Evolutionary conservation across 2,888 invertebrate species (phyloP).

Genomic region (Frankliniella intonsa): DNA sequence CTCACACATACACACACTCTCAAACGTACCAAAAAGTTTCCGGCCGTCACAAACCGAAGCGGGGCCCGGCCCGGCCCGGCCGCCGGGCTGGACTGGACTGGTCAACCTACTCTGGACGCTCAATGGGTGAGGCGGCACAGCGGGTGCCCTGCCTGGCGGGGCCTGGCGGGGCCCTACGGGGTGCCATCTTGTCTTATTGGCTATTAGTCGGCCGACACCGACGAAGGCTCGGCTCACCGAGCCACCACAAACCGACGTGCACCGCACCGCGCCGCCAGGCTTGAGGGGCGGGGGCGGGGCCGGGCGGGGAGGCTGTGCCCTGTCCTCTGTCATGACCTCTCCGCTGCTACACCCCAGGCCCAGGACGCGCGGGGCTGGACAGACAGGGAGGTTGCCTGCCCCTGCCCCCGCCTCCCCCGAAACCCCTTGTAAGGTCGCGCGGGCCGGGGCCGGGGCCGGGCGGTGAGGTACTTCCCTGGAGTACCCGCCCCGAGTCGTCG

Average conservation of each 20-base stretch:
- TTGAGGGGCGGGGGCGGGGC: background rate
- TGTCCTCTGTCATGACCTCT: background rate
- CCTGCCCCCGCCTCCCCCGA: too few species aligned
- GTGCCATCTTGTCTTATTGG: background rate
- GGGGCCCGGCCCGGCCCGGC: background rate
- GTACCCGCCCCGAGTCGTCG: too few species aligned
- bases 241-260: too few species aligned
- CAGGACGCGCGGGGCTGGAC: too few species aligned
- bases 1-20: background rate
- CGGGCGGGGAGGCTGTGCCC: background rate
- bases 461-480: too few species aligned
- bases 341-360: background rate
- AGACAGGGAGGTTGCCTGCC: too few species aligned
- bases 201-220: background rate
- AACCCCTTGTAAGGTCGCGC: too few species aligned
- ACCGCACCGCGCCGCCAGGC: background rate
- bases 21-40: background rate
- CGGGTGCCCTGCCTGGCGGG: too few species aligned
- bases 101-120: background rate
- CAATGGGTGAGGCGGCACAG: too few species aligned
- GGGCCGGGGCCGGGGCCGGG: too few species aligned
- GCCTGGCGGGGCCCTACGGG: background rate
- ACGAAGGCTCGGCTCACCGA: background rate
- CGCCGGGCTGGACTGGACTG: too few species aligned
- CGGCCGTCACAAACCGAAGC: background rate